Conservation (phyloP, 2,888 invertebrate species). For the Neria commutata region DNA sequence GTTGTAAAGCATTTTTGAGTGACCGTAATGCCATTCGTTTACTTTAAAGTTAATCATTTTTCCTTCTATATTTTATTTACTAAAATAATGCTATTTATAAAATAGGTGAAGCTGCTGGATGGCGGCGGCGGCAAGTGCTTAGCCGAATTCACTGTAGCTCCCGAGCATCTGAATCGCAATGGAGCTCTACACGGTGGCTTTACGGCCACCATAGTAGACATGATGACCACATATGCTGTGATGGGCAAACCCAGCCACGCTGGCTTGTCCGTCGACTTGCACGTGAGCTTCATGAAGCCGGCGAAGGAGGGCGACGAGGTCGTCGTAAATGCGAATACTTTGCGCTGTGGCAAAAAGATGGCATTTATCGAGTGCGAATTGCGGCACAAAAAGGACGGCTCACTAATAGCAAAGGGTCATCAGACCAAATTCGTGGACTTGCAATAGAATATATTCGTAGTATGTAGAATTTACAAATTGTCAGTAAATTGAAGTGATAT, state of each 20-base stretch:
- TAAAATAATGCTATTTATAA: no score
- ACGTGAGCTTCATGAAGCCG: constrained; percentile 78
- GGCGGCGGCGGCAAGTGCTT: constrained; percentile 73
- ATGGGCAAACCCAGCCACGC: constrained; percentile 69
- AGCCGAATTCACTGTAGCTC: constrained; percentile 75
- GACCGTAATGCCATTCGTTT: no score
- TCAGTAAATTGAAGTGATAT: no score
- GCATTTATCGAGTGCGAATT: constrained; percentile 85
- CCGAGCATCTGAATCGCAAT: constrained; percentile 75
- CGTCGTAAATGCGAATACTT: constrained; percentile 76
- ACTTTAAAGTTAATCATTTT: no score
- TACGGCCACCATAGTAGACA: constrained; percentile 75
- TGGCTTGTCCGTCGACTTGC: constrained; percentile 84
- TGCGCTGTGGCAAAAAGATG: constrained; percentile 75
- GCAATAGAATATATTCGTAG: constrained; percentile 15
- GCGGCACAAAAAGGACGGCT: constrained; percentile 73
- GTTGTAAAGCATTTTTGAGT: no score
- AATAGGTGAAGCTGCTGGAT: constrained; percentile 56
- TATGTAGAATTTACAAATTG: no score
- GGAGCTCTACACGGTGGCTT: constrained; percentile 86
- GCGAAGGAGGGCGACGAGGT: constrained; percentile 79
- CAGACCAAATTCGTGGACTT: constrained; percentile 78
- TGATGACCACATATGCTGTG: constrained; percentile 78
- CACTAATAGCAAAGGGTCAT: constrained; percentile 76
- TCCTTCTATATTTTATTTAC: no score